A percentile compares a stretch with the other conserved stretches of the same genome.
Conservation (phyloP, 2,888 invertebrate species). For the Smittia aterrima region DNA sequence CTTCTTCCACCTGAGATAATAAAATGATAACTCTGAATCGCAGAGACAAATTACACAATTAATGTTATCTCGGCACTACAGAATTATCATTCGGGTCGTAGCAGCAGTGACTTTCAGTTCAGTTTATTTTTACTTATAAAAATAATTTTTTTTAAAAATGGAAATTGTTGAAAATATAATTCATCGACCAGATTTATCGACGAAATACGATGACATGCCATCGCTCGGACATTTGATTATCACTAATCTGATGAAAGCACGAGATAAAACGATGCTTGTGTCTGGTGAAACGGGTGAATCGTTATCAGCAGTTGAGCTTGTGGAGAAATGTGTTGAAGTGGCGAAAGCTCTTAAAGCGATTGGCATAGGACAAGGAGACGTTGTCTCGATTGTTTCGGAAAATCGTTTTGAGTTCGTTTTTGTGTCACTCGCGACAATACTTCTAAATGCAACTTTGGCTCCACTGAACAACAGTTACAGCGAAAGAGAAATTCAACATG, state of each 20-base stretch:
- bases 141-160: not conserved
- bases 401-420: slow-evolving; percentile 40
- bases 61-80: too few species aligned
- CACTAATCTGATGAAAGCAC: not conserved
- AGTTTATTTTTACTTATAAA: too few species aligned
- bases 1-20: too few species aligned
- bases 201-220: not conserved
- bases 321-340: not conserved
- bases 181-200: not conserved
- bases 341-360: not conserved
- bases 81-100: too few species aligned
- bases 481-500: slow-evolving; percentile 34
- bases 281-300: slow-evolving; percentile 4
- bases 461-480: slow-evolving; percentile 37
- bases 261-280: not conserved
- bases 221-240: slow-evolving; percentile 27
- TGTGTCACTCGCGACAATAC: not conserved
- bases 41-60: too few species aligned
- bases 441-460: not conserved
- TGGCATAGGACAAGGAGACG: slow-evolving; percentile 22
- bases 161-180: not conserved
- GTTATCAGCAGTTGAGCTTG: not conserved
- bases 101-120: too few species aligned
- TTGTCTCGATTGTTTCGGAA: slow-evolving; percentile 28
- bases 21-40: too few species aligned